These are phyloP conservation scores for Nineta flava DNA, from an alignment of 2,888 invertebrate species.

Conservation along the genomic window DNA sequence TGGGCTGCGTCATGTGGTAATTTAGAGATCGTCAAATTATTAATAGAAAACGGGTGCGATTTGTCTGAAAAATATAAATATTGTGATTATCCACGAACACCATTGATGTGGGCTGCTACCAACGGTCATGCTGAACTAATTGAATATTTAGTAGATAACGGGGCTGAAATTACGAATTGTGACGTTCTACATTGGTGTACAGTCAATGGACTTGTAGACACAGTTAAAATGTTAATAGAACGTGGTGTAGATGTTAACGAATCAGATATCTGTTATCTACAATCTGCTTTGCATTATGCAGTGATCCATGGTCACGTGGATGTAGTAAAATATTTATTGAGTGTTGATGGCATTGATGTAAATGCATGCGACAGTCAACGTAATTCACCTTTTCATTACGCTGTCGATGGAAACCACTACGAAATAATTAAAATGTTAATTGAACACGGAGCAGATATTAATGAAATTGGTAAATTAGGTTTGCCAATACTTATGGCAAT, in stretches of 20 bases:
- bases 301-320: background rate
- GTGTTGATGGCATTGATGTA: background rate
- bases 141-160: background rate
- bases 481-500: background rate
- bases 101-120: background rate
- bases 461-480: background rate
- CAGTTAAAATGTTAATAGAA: background rate
- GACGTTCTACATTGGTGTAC: background rate
- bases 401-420: background rate
- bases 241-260: background rate
- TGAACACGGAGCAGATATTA: background rate
- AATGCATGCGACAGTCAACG: background rate
- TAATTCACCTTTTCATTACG: background rate
- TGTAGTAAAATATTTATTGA: background rate
- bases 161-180: background rate
- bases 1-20: background rate
- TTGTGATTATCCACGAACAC: background rate
- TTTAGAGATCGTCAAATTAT: background rate
- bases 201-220: background rate
- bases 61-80: no score
- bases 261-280: background rate
- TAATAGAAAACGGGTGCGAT: background rate
- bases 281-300: background rate
- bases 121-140: background rate
- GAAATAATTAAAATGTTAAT: background rate